Percentiles rank a stretch among this genome's conserved stretches.
phyloP scores from a whole-genome alignment of 2,797 vertebrate genomes.

The Sebastes matsubarae region DNA sequence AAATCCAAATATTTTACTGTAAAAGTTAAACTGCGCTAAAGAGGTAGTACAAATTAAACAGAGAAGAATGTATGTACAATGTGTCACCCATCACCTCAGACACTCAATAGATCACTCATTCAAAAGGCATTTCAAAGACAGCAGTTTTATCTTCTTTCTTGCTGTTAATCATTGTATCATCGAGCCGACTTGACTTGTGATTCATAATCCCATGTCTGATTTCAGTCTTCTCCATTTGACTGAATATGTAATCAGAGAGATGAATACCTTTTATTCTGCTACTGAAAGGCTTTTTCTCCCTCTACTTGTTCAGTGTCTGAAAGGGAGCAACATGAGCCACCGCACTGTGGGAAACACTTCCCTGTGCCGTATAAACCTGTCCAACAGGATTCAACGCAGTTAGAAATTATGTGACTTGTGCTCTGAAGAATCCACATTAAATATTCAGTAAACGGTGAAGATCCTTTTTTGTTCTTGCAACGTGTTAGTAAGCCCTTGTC shows the following conservation, averaged over 20 bases:
- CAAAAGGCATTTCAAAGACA: background rate
- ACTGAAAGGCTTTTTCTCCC: conserved; percentile 36
- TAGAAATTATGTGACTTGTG: background rate
- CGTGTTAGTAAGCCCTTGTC: background rate
- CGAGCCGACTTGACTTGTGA: background rate
- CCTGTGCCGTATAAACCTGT: conserved; percentile 39
- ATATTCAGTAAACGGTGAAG: conserved; percentile 6
- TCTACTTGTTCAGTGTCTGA: conserved; percentile 23
- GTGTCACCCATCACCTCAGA: background rate
- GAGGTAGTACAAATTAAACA: background rate
- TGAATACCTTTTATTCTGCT: conserved; percentile 31
- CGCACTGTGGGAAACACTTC: conserved; percentile 5
- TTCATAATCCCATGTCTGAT: background rate
- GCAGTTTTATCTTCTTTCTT: background rate
- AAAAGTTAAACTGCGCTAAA: background rate
- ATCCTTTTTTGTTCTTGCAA: background rate
- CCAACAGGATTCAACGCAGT: conserved; percentile 12
- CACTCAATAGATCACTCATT: background rate
- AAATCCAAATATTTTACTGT: background rate
- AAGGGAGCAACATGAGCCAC: conserved; percentile 51
- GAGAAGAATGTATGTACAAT: background rate
- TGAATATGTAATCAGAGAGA: conserved; percentile 22
- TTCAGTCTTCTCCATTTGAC: conserved; percentile 11
- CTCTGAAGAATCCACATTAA: background rate
- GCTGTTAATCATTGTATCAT: background rate